A percentile compares a stretch with the other conserved stretches of the same genome.
phyloP scores from a whole-genome alignment of 2,113 vertebrate species.

The Oophaga pumilio region DNA sequence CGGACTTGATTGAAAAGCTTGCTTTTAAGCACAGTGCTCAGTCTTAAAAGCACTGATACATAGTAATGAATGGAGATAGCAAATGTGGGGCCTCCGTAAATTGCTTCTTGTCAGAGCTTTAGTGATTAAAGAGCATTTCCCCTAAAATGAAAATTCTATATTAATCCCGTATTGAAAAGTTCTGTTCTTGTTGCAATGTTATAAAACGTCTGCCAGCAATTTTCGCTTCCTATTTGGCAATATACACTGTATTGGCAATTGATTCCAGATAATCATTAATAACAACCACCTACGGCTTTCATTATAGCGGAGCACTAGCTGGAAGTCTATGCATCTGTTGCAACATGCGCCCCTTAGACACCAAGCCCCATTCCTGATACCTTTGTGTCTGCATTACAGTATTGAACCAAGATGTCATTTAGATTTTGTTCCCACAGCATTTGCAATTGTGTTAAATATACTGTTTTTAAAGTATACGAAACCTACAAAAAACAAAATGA shows the following conservation, averaged over 20 bases:
- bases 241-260: background rate
- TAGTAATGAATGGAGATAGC: constrained; percentile 8
- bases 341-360: too few relatives aligned
- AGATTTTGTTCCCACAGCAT: too few relatives aligned
- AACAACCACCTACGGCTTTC: background rate
- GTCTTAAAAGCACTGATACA: constrained; percentile 5
- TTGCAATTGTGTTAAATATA: too few relatives aligned
- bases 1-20: background rate
- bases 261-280: background rate
- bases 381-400: too few relatives aligned
- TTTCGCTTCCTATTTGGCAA: background rate
- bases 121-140: background rate
- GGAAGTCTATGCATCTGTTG: too few relatives aligned
- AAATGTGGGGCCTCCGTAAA: background rate
- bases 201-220: background rate
- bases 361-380: too few relatives aligned
- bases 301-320: too few relatives aligned
- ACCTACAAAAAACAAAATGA: too few relatives aligned
- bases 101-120: background rate
- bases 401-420: too few relatives aligned
- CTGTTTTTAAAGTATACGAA: too few relatives aligned
- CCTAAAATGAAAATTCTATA: background rate
- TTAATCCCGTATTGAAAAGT: background rate
- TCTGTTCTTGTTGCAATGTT: background rate
- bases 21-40: constrained; percentile 1